These are phyloP conservation scores for Syndactyla subalaris DNA, from an alignment of 2,797 vertebrate genomes.

Conservation along the genomic window DNA sequence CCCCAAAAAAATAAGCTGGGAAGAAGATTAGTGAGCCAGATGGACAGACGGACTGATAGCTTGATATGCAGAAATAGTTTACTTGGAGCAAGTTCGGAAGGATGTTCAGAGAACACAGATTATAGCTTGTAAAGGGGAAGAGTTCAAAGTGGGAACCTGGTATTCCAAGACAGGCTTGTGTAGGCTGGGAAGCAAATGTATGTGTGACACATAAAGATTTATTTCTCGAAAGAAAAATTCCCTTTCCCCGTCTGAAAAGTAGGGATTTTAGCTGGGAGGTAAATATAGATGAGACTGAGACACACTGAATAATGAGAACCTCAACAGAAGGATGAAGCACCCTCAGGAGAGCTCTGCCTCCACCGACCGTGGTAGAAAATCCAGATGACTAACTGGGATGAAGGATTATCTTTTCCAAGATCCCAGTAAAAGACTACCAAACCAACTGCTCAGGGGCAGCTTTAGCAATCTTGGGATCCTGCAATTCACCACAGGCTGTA, in stretches of 20 bases:
- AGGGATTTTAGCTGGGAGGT: not conserved
- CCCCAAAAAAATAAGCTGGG: not conserved
- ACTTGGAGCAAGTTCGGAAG: not conserved
- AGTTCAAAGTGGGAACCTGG: not conserved
- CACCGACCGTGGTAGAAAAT: not conserved
- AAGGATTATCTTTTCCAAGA: not conserved
- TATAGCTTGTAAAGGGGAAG: not conserved
- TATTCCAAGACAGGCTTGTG: not conserved
- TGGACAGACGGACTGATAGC: slow-evolving; percentile 39
- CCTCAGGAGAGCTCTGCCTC: not conserved
- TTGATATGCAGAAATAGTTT: slow-evolving; percentile 18
- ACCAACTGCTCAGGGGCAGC: not conserved
- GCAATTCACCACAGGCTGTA: not conserved
- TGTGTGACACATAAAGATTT: not conserved
- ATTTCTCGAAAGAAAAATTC: not conserved
- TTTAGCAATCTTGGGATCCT: not conserved
- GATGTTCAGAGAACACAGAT: not conserved
- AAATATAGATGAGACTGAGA: not conserved
- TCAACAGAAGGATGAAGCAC: not conserved
- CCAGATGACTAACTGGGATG: not conserved
- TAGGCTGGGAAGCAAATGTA: slow-evolving; percentile 3
- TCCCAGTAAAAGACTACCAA: not conserved
- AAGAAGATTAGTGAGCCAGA: slow-evolving; percentile 31
- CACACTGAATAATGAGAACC: not conserved
- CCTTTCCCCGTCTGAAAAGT: not conserved